phyloP scores from a whole-genome alignment of 2,888 invertebrate species.

The Polydrusus tereticollis region DNA sequence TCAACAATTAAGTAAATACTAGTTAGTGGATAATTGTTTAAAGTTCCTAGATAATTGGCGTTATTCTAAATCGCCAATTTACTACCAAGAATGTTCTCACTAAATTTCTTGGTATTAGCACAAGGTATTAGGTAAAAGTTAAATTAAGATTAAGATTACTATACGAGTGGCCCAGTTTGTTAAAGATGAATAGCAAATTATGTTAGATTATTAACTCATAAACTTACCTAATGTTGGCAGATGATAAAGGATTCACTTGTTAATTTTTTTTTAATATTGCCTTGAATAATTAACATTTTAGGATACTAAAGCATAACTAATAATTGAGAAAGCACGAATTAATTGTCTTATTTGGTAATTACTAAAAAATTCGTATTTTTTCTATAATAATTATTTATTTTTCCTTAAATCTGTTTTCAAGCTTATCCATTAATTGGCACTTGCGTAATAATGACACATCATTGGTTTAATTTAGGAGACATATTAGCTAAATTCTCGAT shows the following conservation, averaged over 20 bases:
- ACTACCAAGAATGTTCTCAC: slow-evolving; percentile 19
- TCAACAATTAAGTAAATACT: slow-evolving; percentile 12
- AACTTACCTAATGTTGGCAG: slow-evolving; percentile 6
- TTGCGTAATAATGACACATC: no score
- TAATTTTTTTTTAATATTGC: not conserved
- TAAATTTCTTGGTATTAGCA: slow-evolving; percentile 27
- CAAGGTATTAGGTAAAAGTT: slow-evolving; percentile 34
- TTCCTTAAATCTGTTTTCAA: no score
- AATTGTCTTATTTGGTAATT: no score
- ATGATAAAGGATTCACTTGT: not conserved
- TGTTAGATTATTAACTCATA: slow-evolving; percentile 5
- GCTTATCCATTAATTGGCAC: no score
- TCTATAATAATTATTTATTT: no score
- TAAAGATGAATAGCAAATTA: slow-evolving; percentile 15
- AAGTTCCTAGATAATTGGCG: slow-evolving; percentile 23
- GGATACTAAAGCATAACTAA: no score
- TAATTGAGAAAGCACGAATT: no score
- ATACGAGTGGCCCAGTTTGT: not conserved
- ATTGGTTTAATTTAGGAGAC: no score
- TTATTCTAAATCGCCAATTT: slow-evolving; percentile 11
- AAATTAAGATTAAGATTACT: slow-evolving; percentile 11
- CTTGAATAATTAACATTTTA: no score
- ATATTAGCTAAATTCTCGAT: no score
- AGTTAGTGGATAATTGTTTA: slow-evolving; percentile 25
- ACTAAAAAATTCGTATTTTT: no score